These are phyloP conservation scores for Papilio glaucus DNA, from an alignment of 1,140 invertebrate genomes.

Conservation along the genomic window DNA sequence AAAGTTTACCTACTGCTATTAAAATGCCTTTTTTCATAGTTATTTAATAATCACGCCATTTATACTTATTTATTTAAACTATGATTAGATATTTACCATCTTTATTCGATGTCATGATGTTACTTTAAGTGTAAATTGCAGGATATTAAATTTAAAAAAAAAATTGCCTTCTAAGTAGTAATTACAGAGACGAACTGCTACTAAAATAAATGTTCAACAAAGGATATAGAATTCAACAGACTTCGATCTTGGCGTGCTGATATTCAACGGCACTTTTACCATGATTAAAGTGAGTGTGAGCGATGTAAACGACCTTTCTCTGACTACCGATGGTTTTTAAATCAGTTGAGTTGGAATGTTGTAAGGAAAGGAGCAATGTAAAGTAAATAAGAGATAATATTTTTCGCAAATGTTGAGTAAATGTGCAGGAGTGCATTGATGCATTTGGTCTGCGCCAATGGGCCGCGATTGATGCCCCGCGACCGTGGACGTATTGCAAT, in stretches of 20 bases:
- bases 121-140: too few relatives aligned
- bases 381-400: constrained; percentile 9
- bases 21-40: not conserved
- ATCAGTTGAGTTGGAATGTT: not conserved
- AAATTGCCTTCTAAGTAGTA: not conserved
- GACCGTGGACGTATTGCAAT: constrained; percentile 74
- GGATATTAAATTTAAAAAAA: not conserved
- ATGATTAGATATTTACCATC: too few relatives aligned
- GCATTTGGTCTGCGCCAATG: constrained; percentile 70
- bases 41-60: too few relatives aligned
- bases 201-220: constrained; percentile 26
- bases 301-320: not conserved
- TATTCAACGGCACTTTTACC: constrained; percentile 3
- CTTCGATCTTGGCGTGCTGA: constrained; percentile 24
- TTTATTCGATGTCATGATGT: too few relatives aligned
- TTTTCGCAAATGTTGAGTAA: constrained; percentile 37
- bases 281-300: not conserved
- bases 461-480: constrained; percentile 74
- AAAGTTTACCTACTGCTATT: not conserved
- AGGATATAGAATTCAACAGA: constrained; percentile 3
- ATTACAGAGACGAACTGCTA: constrained; percentile 11
- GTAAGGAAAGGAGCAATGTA: constrained; percentile 43
- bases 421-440: constrained; percentile 66
- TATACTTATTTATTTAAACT: too few relatives aligned
- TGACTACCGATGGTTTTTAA: not conserved